Evolutionary conservation across 2,797 vertebrate species (phyloP).

Genomic region (Myotis planiceps): DNA sequence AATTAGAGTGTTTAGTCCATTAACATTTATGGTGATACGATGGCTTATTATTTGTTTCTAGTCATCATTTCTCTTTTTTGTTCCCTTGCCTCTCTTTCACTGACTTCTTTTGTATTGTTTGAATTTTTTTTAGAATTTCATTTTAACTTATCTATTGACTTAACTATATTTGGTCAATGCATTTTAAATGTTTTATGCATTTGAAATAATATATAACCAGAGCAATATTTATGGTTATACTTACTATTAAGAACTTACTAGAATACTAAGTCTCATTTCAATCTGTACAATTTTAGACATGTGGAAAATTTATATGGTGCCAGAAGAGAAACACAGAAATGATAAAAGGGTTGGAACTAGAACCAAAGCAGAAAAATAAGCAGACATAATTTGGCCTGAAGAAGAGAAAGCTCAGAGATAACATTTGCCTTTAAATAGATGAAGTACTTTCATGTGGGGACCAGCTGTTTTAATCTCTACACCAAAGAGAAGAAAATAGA

Average conservation of each 20-base stretch:
- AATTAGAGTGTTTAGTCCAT: neutral
- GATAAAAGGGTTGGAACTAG: constrained; percentile 45
- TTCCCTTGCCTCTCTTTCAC: neutral
- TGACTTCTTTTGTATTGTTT: neutral
- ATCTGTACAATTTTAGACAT: constrained; percentile 21
- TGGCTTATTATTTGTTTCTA: neutral
- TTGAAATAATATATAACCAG: neutral
- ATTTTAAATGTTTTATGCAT: constrained; percentile 8
- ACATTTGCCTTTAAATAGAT: constrained; percentile 60
- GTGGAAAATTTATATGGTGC: constrained; percentile 17
- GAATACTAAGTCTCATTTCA: constrained; percentile 43
- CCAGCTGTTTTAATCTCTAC: constrained; percentile 64
- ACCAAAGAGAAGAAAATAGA: constrained; percentile 31
- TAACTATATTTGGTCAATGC: neutral
- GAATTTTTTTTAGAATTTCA: neutral
- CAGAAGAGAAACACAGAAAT: constrained; percentile 58
- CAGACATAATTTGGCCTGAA: constrained; percentile 35
- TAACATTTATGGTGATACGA: neutral
- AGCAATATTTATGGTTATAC: neutral
- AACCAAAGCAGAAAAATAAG: constrained; percentile 43
- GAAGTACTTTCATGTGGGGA: constrained; percentile 53
- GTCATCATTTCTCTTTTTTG: neutral
- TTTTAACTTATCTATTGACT: neutral
- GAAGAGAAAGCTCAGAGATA: constrained; percentile 57
- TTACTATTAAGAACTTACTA: neutral